Conservation (phyloP, 1,140 invertebrate genomes). For the Neodiprion lecontei region DNA sequence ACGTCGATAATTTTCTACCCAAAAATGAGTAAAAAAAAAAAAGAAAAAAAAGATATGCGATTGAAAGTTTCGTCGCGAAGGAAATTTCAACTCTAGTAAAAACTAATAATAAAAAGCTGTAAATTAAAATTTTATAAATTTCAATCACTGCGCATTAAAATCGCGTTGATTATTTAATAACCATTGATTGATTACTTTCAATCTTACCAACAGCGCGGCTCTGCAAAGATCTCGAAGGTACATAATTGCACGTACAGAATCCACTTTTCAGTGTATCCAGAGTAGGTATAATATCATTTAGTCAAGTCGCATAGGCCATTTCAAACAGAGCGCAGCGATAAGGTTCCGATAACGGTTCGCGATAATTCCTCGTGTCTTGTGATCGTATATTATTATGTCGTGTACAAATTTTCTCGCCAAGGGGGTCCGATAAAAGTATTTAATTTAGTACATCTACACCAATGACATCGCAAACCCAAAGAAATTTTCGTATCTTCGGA, state of each 20-base stretch:
- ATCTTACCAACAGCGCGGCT: no score
- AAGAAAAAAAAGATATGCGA: background rate
- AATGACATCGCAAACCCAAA: no score
- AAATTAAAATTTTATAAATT: background rate
- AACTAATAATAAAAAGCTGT: background rate
- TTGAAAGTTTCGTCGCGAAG: background rate
- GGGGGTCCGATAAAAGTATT: background rate
- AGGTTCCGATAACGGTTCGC: constrained; percentile 33
- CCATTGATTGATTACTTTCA: background rate
- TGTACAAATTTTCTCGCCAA: no score
- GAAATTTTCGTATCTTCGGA: background rate
- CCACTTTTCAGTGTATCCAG: background rate
- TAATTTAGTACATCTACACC: background rate
- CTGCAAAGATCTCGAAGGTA: no score
- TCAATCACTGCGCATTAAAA: background rate
- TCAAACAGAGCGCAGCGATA: constrained; percentile 42
- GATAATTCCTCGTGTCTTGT: constrained; percentile 32
- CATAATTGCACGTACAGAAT: no score
- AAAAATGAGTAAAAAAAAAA: background rate
- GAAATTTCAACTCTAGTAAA: no score
- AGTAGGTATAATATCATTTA: background rate
- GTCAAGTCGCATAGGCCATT: constrained; percentile 34
- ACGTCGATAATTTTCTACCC: background rate
- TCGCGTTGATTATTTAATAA: background rate
- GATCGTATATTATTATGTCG: constrained; percentile 5